These are phyloP conservation scores for Anorthoa munda DNA, from an alignment of 2,888 invertebrate genomes.

Conservation along the genomic window DNA sequence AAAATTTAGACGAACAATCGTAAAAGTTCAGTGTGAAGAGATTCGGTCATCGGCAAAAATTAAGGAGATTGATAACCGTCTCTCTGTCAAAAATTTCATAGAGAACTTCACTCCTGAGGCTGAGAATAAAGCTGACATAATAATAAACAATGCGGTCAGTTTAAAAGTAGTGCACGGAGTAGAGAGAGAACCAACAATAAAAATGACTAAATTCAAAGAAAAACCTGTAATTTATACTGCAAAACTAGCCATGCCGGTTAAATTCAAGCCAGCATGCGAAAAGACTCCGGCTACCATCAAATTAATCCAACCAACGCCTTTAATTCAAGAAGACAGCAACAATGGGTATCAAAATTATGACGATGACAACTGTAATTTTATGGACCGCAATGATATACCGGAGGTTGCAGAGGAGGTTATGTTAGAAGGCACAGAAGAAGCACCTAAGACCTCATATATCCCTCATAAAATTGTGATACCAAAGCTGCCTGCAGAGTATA, in stretches of 20 bases:
- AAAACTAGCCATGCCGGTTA: constrained; percentile 77
- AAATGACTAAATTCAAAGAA: constrained; percentile 75
- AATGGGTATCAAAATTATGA: constrained; percentile 34
- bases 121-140: constrained; percentile 49
- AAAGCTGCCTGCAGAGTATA: constrained; percentile 71
- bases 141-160: constrained; percentile 59
- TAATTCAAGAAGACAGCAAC: constrained; percentile 37
- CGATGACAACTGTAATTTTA: constrained; percentile 47
- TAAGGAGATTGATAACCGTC: constrained; percentile 64
- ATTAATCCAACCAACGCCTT: constrained; percentile 63
- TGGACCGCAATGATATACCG: constrained; percentile 73
- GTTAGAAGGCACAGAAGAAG: constrained; percentile 75
- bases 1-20: constrained; percentile 76
- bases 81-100: constrained; percentile 83
- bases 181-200: constrained; percentile 70
- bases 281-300: constrained; percentile 70
- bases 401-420: constrained; percentile 85
- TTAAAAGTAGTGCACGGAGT: constrained; percentile 64
- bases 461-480: constrained; percentile 76
- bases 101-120: constrained; percentile 84
- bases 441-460: constrained; percentile 43
- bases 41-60: constrained; percentile 69
- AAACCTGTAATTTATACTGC: constrained; percentile 15
- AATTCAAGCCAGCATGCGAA: constrained; percentile 71
- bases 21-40: constrained; percentile 68